Evolutionary conservation across 1,140 invertebrate species (phyloP).

Genomic region (Oryctes rhinoceros): DNA sequence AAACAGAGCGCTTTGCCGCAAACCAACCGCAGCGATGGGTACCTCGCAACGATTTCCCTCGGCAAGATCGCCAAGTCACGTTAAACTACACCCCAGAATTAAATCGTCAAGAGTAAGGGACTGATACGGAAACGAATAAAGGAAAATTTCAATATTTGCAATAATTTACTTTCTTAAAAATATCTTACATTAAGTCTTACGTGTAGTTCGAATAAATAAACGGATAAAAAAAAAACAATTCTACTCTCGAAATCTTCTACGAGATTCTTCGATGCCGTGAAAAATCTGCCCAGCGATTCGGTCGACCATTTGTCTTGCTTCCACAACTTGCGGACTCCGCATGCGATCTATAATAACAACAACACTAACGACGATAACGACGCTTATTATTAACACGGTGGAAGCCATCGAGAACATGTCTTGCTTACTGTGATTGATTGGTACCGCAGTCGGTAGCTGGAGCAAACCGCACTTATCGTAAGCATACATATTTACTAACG

Average conservation of each 20-base stretch:
- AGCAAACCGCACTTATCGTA: neutral
- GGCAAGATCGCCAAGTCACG: constrained; percentile 6
- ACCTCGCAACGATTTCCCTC: constrained; percentile 39
- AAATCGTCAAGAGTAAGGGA: neutral
- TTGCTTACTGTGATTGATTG: neutral
- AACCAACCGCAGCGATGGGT: constrained; percentile 38
- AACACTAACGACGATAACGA: constrained; percentile 10
- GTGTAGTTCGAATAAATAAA: constrained; percentile 21
- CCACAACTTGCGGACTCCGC: neutral
- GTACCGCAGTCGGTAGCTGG: neutral
- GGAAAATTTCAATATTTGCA: constrained; percentile 15
- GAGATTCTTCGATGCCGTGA: neutral
- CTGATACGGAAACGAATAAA: neutral
- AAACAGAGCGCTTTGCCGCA: neutral
- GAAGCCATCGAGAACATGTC: constrained; percentile 8
- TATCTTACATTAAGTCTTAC: constrained; percentile 26
- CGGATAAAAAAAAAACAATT: neutral
- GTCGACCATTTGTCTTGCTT: neutral
- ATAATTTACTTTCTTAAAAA: constrained; percentile 6
- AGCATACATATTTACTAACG: constrained; percentile 22
- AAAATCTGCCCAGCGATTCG: neutral
- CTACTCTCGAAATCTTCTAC: constrained; percentile 3
- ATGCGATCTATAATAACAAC: constrained; percentile 1
- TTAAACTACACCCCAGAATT: neutral
- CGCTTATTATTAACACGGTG: constrained; percentile 2